A percentile compares a stretch with the other conserved stretches of the same genome.
phyloP scores from a whole-genome alignment of 2,113 vertebrate species.

The Antechinus flavipes region DNA sequence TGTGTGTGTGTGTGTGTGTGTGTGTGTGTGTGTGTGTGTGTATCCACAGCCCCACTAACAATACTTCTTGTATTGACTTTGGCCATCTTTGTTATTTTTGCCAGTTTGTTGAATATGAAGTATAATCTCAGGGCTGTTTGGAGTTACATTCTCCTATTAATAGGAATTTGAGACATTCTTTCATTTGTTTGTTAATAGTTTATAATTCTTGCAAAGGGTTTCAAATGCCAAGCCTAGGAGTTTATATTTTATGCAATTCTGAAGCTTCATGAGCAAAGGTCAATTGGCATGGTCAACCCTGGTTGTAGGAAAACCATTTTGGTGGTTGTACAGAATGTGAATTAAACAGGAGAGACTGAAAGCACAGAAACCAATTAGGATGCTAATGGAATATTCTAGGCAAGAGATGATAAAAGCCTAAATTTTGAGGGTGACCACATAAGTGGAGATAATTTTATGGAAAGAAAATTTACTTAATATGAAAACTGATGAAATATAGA shows the following conservation, averaged over 20 bases:
- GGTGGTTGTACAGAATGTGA: not conserved
- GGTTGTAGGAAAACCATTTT: not conserved
- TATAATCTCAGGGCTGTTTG: not conserved
- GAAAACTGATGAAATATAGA: not conserved
- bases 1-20: no score
- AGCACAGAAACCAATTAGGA: not conserved
- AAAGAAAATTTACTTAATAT: not conserved
- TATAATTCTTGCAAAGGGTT: not conserved
- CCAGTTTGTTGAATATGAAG: not conserved
- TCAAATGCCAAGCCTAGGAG: not conserved
- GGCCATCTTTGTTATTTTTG: not conserved
- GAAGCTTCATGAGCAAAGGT: not conserved
- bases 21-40: no score
- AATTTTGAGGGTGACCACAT: not conserved
- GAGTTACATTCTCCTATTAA: not conserved
- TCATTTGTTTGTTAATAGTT: not conserved
- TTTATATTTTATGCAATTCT: not conserved
- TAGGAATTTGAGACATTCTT: not conserved
- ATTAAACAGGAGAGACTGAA: not conserved
- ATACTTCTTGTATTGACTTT: not conserved
- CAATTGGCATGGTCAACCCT: not conserved
- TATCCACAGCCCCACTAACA: not conserved
- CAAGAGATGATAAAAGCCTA: not conserved
- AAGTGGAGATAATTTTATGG: not conserved
- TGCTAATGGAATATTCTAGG: not conserved